phyloP scores from a whole-genome alignment of 1,140 invertebrate species.

The Aphelenchoides fujianensis region DNA sequence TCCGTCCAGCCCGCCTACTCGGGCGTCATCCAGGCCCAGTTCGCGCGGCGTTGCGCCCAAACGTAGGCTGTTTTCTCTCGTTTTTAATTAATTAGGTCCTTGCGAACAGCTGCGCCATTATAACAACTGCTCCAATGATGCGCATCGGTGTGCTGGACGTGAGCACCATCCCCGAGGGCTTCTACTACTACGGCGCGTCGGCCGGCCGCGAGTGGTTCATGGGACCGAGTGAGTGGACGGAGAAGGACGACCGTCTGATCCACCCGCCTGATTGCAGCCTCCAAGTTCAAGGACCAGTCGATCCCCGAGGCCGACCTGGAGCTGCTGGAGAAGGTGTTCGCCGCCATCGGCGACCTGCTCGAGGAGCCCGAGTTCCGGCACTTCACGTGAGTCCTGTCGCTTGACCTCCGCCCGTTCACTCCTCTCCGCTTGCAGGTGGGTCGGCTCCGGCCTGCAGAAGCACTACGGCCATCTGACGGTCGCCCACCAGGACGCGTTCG shows the following conservation, averaged over 20 bases:
- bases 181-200: conserved; percentile 61
- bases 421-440: conserved; percentile 33
- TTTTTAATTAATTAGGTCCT: too few relatives aligned
- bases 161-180: conserved; percentile 60
- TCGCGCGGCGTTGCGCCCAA: conserved; percentile 62
- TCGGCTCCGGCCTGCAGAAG: conserved; percentile 61
- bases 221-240: too few relatives aligned
- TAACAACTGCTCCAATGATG: conserved; percentile 61
- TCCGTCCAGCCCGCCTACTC: conserved; percentile 59
- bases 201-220: conserved; percentile 60
- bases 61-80: too few relatives aligned
- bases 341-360: conserved; percentile 47
- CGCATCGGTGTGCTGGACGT: conserved; percentile 57
- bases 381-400: conserved; percentile 35
- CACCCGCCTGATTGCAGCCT: conserved; percentile 5
- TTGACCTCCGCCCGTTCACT: not conserved
- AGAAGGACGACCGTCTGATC: conserved; percentile 22
- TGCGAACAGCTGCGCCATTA: conserved; percentile 60
- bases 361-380: conserved; percentile 57
- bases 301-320: conserved; percentile 56
- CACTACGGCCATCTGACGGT: conserved; percentile 61
- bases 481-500: conserved; percentile 58
- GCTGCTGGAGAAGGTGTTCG: conserved; percentile 54
- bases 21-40: conserved; percentile 61
- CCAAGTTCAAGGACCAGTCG: conserved; percentile 61